Conservation (phyloP, 2,113 vertebrate species). For the Laticauda laticaudata region DNA sequence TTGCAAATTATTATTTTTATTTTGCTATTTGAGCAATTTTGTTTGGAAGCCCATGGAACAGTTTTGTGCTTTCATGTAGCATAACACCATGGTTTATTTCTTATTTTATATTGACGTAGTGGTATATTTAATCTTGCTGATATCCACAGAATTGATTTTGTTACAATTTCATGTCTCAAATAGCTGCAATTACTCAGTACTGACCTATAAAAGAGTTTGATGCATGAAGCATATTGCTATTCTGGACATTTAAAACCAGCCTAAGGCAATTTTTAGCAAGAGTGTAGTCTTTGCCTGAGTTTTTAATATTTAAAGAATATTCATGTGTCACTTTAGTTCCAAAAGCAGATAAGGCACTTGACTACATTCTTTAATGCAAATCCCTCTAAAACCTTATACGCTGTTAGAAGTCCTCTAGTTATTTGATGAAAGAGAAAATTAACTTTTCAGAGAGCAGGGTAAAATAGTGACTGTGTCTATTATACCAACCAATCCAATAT, state of each 20-base stretch:
- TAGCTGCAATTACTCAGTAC: slow-evolving; percentile 24
- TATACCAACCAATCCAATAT: slow-evolving; percentile 65
- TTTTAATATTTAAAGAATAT: slow-evolving; percentile 59
- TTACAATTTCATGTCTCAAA: slow-evolving; percentile 31
- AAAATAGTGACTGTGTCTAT: slow-evolving; percentile 64
- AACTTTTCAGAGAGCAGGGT: slow-evolving; percentile 63
- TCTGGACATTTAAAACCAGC: slow-evolving; percentile 56
- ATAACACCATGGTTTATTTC: slow-evolving; percentile 13
- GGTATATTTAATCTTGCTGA: slow-evolving; percentile 19
- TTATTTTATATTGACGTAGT: slow-evolving; percentile 26
- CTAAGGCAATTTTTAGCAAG: slow-evolving; percentile 42
- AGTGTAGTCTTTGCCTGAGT: slow-evolving; percentile 55
- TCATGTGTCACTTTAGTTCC: slow-evolving; percentile 60
- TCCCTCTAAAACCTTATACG: slow-evolving; percentile 66
- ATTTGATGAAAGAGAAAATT: slow-evolving; percentile 71
- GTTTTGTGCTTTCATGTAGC: slow-evolving; percentile 4
- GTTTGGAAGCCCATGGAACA: slow-evolving; percentile 14
- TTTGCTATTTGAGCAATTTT: slow-evolving; percentile 31
- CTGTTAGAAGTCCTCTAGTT: slow-evolving; percentile 63
- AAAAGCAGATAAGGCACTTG: slow-evolving; percentile 64
- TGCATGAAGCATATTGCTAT: slow-evolving; percentile 43
- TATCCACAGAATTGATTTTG: slow-evolving; percentile 25
- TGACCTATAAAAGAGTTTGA: slow-evolving; percentile 29
- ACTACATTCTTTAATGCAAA: slow-evolving; percentile 67
- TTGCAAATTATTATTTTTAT: background rate